phyloP scores from a whole-genome alignment of 2,888 invertebrate genomes.

The Drosophila putrida region DNA sequence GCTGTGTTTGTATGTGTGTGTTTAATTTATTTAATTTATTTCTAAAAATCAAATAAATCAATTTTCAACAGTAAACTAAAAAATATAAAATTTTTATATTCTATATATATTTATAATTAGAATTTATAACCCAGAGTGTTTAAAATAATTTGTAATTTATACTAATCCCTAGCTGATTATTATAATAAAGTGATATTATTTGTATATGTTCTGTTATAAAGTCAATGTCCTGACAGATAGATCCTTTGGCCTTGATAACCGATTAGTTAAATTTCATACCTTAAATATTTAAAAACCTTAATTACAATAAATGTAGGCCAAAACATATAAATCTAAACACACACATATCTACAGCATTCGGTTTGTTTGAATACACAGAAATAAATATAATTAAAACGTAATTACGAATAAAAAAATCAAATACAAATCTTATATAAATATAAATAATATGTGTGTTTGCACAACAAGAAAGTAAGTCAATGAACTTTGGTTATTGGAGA shows the following conservation, averaged over 20 bases:
- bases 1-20: neutral
- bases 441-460: constrained; percentile 37
- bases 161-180: too few species aligned
- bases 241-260: too few species aligned
- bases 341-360: constrained; percentile 4
- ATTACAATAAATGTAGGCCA: neutral
- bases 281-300: neutral
- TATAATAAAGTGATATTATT: too few species aligned
- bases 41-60: neutral
- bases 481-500: constrained; percentile 62
- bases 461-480: constrained; percentile 56
- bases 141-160: too few species aligned
- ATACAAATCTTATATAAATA: constrained; percentile 2
- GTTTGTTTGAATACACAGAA: constrained; percentile 33
- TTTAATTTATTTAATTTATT: neutral
- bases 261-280: too few species aligned
- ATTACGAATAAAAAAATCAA: neutral
- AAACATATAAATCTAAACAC: neutral
- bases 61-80: neutral
- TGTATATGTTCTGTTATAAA: too few species aligned
- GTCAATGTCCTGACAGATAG: too few species aligned
- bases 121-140: too few species aligned
- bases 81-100: too few species aligned
- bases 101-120: too few species aligned
- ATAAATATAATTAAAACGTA: neutral